Conservation (phyloP, 1,140 invertebrate species). For the Lasaia peninsularis region DNA sequence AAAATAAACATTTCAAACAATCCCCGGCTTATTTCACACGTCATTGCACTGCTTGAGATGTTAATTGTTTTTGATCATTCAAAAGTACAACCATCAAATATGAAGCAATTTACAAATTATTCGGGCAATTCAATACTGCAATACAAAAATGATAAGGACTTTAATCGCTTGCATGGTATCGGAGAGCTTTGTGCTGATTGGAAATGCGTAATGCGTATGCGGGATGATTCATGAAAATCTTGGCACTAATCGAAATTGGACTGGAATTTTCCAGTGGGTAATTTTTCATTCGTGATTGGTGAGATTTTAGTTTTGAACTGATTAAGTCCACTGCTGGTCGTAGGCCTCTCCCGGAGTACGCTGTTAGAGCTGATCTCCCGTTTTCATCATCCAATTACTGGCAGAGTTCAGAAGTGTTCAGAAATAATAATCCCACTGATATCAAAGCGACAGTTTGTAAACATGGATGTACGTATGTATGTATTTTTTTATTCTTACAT, state of each 20-base stretch:
- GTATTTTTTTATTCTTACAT: too few relatives aligned
- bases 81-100: neutral
- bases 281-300: neutral
- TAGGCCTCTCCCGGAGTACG: too few relatives aligned
- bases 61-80: conserved; percentile 17
- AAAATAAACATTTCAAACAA: conserved; percentile 22
- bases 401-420: too few relatives aligned
- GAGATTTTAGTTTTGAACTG: too few relatives aligned
- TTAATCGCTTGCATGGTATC: neutral
- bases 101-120: neutral
- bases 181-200: neutral
- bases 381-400: too few relatives aligned
- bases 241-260: conserved; percentile 1
- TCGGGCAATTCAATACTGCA: neutral
- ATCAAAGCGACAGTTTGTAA: too few relatives aligned
- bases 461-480: too few relatives aligned
- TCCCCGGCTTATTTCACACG: conserved; percentile 21
- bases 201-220: conserved; percentile 1
- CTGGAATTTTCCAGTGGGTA: conserved; percentile 2
- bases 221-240: conserved; percentile 8
- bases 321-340: too few relatives aligned
- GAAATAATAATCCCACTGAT: too few relatives aligned
- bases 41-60: conserved; percentile 26
- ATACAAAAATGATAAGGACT: neutral
- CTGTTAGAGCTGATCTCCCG: too few relatives aligned